Base-by-base conservation (phyloP, 2,113 vertebrate genomes). In the Salvelinus alpinus region DNA sequence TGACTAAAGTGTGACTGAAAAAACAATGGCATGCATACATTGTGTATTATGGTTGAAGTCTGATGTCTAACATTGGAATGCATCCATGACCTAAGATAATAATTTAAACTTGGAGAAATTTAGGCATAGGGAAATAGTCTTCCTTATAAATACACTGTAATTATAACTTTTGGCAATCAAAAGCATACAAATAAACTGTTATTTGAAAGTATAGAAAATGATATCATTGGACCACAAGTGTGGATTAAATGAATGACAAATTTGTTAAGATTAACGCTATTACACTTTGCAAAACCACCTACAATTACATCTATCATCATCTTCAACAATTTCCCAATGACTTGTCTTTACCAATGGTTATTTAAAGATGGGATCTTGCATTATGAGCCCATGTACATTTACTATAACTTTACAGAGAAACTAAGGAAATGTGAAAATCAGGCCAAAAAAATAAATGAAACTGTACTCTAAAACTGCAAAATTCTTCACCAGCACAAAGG, bases 61-160 rank as follows among this genome's bases (percentile, higher is more conserved):
- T 79, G 78, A 86, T 67, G 71, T 82, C 60, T 70, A 44, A 80
- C 71, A 74, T 80, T 88, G 81, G 84, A 91, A 90, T 90, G 86
- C 72, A 84, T 80, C 87, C 84, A 87, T 78, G 79, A 85, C 77
- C 85, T 71, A 22, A 14, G 7, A 25, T 44, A 38, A 18, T 48
- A 0, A 73, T 31, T 64, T 38, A 13, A 68, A 68, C 16, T n/a
- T 68, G 14, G 27, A 34, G 31, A 20, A 34, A 34, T n/a, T 1
- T 27, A 20, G 31, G 31, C 31, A 20, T 16, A 18, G 16, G 72
- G 74, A 75, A 75, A 79, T 62, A 71, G 64, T 82, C 64, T 22
- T 78, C 72, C 75, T 25, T 70, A 80, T 71, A 62, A 82, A 85
- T 65, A 66, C 70, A 62, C 80, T 85, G 82, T 62, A 76, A 38